Conservation (phyloP, 1,140 invertebrate genomes). For the Drosophila truncata region DNA sequence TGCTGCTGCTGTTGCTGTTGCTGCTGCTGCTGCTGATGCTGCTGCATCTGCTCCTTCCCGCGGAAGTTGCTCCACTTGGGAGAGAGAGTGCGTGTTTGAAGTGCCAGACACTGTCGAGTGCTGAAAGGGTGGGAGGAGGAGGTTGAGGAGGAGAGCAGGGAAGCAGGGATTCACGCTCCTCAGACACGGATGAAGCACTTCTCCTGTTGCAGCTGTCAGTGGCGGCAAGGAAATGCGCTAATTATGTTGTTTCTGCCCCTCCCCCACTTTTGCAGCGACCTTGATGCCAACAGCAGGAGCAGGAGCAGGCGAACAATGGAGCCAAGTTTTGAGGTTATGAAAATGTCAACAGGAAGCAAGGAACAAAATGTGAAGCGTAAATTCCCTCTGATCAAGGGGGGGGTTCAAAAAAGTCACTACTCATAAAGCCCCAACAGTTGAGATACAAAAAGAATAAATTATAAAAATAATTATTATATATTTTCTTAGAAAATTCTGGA, state of each 20-base stretch:
- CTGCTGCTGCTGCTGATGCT: background rate
- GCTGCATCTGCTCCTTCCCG: background rate
- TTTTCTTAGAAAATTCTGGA: background rate
- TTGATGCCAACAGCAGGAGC: conserved; percentile 46
- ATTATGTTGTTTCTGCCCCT: conserved; percentile 65
- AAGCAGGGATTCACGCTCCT: conserved; percentile 35
- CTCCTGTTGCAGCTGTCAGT: conserved; percentile 52
- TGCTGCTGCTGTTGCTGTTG: background rate
- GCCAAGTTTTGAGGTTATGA: conserved; percentile 44
- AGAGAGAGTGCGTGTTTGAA: conserved; percentile 49
- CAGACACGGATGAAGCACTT: conserved; percentile 57
- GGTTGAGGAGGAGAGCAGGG: too few relatives aligned
- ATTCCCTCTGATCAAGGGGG: conserved; percentile 2
- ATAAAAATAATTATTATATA: background rate
- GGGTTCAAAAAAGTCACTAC: background rate
- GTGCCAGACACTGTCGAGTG: conserved; percentile 55
- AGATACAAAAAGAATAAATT: background rate
- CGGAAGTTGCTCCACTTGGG: conserved; percentile 37
- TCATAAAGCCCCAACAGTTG: background rate
- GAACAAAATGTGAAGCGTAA: conserved; percentile 23
- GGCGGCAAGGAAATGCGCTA: conserved; percentile 75
- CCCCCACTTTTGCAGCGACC: conserved; percentile 51
- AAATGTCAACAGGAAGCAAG: conserved; percentile 43
- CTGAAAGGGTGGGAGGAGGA: conserved; percentile 11
- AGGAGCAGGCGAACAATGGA: conserved; percentile 28